phyloP scores from a whole-genome alignment of 2,888 invertebrate genomes.

The Chirona hameri region DNA sequence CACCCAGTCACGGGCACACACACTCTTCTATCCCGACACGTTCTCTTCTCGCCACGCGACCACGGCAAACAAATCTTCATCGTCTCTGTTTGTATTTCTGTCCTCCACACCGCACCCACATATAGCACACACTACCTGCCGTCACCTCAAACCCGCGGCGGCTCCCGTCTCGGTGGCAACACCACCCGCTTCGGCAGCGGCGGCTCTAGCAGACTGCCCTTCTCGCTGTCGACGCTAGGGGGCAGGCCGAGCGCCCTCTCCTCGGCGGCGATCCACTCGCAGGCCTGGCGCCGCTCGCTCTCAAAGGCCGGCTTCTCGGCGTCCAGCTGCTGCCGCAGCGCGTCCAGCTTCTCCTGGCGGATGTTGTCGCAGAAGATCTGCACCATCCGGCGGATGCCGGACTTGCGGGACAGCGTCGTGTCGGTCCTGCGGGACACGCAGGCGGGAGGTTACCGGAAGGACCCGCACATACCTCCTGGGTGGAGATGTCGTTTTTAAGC shows the following conservation, averaged over 20 bases:
- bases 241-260: slow-evolving; percentile 54
- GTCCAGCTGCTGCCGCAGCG: slow-evolving; percentile 63
- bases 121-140: no score
- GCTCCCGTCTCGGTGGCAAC: neutral
- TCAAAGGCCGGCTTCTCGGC: slow-evolving; percentile 69
- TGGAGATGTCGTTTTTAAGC: no score
- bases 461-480: no score
- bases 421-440: slow-evolving; percentile 47
- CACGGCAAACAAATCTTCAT: no score
- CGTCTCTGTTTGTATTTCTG: no score
- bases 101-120: no score
- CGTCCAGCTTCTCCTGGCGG: slow-evolving; percentile 59
- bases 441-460: no score
- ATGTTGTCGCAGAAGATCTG: slow-evolving; percentile 67
- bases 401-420: slow-evolving; percentile 64
- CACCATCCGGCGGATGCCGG: slow-evolving; percentile 67
- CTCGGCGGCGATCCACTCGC: slow-evolving; percentile 70
- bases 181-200: slow-evolving; percentile 6
- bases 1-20: no score
- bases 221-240: slow-evolving; percentile 32
- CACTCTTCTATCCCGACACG: no score
- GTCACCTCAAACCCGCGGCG: neutral
- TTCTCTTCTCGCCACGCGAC: no score
- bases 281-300: slow-evolving; percentile 64
- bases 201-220: slow-evolving; percentile 29